Percentiles rank a stretch among this genome's conserved stretches.
These are phyloP conservation scores for Paguma larvata DNA, from an alignment of 2,797 vertebrate species.

Conservation along the genomic window DNA sequence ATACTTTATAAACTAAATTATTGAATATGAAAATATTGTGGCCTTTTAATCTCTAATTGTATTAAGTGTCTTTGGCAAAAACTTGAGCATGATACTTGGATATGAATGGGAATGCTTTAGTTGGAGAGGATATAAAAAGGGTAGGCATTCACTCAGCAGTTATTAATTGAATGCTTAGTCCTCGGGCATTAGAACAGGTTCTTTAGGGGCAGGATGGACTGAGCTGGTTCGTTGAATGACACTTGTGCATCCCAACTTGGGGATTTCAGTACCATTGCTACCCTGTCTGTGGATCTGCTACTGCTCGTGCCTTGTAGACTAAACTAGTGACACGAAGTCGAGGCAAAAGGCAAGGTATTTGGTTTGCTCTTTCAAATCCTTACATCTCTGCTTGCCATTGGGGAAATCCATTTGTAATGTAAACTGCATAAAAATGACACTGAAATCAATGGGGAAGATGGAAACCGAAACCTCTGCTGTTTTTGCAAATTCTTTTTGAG, in stretches of 20 bases:
- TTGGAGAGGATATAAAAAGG: neutral
- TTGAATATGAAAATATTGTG: neutral
- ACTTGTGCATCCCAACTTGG: neutral
- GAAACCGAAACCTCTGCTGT: neutral
- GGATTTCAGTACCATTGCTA: neutral
- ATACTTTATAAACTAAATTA: neutral
- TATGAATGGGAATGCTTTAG: neutral
- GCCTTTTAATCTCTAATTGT: neutral
- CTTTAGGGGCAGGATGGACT: neutral
- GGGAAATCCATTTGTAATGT: neutral
- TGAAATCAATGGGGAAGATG: neutral
- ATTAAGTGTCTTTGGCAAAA: neutral
- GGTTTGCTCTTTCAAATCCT: slow-evolving; percentile 29
- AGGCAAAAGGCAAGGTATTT: neutral
- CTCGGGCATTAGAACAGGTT: neutral
- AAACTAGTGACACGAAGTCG: neutral
- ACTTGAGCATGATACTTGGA: neutral
- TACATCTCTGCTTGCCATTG: neutral
- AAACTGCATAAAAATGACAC: neutral
- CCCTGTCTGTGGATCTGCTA: neutral
- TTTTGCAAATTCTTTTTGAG: neutral
- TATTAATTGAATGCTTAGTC: neutral
- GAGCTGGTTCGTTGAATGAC: neutral
- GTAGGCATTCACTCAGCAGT: neutral
- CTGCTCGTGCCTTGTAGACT: neutral